A percentile compares a stretch with the other conserved stretches of the same genome.
Evolutionary conservation across 2,797 vertebrate species (phyloP).

Genomic region (Lemur catta): DNA sequence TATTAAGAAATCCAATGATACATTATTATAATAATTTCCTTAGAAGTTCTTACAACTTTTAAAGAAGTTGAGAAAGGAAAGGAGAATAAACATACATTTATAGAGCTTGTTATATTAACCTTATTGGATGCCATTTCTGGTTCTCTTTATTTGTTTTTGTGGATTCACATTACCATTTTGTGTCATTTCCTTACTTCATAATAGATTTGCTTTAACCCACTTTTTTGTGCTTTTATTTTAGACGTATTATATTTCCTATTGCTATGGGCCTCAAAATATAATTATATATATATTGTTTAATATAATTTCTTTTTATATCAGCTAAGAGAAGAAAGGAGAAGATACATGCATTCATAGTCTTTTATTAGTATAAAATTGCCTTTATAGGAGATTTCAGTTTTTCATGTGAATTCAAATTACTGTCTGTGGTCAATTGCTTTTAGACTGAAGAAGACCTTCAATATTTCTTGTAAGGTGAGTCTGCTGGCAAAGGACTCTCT

Average conservation of each 20-base stretch:
- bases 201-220: background rate
- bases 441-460: background rate
- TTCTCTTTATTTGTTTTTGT: background rate
- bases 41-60: background rate
- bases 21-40: background rate
- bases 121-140: background rate
- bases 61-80: background rate
- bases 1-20: background rate
- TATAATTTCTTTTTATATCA: background rate
- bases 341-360: background rate
- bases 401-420: background rate
- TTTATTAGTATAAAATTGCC: background rate
- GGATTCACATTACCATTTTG: background rate
- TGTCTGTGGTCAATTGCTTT: background rate
- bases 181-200: background rate
- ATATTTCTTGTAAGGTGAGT: background rate
- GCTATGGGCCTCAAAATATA: background rate
- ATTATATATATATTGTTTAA: background rate
- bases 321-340: constrained; percentile 2
- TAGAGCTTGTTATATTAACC: background rate
- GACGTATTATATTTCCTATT: background rate
- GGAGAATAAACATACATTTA: background rate
- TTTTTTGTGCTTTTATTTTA: background rate
- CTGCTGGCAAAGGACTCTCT: background rate
- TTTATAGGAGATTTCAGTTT: background rate